Percentiles rank a stretch among this genome's conserved stretches.
These are phyloP conservation scores for Cochlearius cochlearius DNA, from an alignment of 2,113 vertebrate species.

Conservation along the genomic window DNA sequence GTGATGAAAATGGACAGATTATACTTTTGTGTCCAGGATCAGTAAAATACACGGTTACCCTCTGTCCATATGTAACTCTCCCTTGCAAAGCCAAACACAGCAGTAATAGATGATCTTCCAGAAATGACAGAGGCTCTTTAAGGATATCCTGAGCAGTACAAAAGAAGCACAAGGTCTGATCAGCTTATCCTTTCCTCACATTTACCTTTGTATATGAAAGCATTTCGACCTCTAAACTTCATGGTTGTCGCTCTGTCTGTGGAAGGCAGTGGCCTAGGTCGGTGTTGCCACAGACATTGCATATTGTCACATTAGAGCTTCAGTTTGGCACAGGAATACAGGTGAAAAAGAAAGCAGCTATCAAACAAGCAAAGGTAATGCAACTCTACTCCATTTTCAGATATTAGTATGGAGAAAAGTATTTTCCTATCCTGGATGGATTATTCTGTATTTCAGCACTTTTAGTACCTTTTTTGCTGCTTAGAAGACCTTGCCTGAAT, in stretches of 20 bases:
- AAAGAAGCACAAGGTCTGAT: not conserved
- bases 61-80: not conserved
- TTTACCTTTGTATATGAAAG: not conserved
- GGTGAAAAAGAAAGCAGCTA: not conserved
- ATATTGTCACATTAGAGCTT: not conserved
- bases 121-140: not conserved
- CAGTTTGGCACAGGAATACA: not conserved
- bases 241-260: not conserved
- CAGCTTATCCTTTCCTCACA: not conserved
- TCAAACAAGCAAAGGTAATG: not conserved
- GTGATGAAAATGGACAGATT: not conserved
- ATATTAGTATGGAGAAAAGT: not conserved
- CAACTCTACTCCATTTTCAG: not conserved
- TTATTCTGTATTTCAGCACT: slow-evolving; percentile 36
- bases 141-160: not conserved
- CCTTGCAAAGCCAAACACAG: not conserved
- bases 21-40: not conserved
- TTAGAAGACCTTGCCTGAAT: not conserved
- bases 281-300: not conserved
- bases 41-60: not conserved
- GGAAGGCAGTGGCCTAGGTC: not conserved
- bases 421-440: not conserved
- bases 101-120: not conserved
- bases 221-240: not conserved
- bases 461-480: not conserved